A percentile compares a stretch with the other conserved stretches of the same genome.
Evolutionary conservation across 2,888 invertebrate species (phyloP).

Genomic region (Galerucella pusilla): DNA sequence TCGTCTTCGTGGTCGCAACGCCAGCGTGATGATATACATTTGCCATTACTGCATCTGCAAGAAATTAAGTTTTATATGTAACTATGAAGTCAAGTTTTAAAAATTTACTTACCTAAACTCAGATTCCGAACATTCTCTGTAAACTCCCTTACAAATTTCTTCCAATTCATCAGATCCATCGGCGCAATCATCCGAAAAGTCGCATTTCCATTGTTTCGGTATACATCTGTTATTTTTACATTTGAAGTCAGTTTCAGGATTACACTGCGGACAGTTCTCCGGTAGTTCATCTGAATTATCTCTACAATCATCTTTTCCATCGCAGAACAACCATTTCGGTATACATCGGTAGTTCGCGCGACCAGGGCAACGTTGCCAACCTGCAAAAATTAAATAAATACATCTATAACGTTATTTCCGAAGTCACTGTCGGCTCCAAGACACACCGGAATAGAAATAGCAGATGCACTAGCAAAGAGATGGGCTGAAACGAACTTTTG

Average conservation of each 20-base stretch:
- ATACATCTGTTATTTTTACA: constrained; percentile 82
- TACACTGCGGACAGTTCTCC: constrained; percentile 91
- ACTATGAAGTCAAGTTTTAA: too few species aligned
- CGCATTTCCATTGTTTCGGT: constrained; percentile 87
- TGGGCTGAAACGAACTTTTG: too few species aligned
- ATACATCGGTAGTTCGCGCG: constrained; percentile 95
- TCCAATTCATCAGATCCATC: constrained; percentile 93
- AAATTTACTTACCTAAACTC: constrained; percentile 71
- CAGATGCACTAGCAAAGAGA: too few species aligned
- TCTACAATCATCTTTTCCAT: constrained; percentile 96
- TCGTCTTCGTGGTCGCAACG: constrained; percentile 97
- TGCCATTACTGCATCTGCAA: constrained; percentile 79
- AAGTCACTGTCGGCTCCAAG: too few species aligned
- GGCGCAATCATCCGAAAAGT: constrained; percentile 96
- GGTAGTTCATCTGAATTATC: constrained; percentile 94
- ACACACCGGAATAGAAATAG: too few species aligned
- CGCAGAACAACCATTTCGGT: constrained; percentile 98
- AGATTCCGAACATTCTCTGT: constrained; percentile 92
- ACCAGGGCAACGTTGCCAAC: constrained; percentile 95
- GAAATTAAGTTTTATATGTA: too few species aligned
- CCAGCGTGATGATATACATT: constrained; percentile 93
- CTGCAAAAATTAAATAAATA: not conserved
- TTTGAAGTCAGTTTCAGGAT: constrained; percentile 88
- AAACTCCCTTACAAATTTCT: constrained; percentile 81
- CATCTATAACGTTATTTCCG: too few species aligned